phyloP scores from a whole-genome alignment of 2,797 vertebrate species.

The Smutsia gigantea region DNA sequence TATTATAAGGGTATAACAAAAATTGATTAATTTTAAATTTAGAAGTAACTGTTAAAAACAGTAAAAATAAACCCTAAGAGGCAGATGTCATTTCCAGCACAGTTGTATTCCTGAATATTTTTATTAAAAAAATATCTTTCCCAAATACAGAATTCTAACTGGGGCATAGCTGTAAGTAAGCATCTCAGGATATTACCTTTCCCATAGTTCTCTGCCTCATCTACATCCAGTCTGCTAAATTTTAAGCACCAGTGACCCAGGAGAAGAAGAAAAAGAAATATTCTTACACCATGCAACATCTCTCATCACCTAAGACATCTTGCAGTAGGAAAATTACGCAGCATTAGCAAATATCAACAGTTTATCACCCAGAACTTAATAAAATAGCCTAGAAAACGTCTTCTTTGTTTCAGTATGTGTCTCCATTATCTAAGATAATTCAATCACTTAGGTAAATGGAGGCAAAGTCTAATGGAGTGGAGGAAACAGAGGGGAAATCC shows the following conservation, averaged over 20 bases:
- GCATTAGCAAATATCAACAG: conserved; percentile 38
- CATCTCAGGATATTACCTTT: neutral
- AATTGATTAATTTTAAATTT: conserved; percentile 15
- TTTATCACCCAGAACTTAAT: neutral
- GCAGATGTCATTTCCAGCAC: neutral
- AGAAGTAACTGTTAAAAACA: conserved; percentile 41
- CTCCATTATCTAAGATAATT: neutral
- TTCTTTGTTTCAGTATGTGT: neutral
- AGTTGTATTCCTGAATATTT: neutral
- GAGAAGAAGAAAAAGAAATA: neutral
- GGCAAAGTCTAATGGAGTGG: neutral
- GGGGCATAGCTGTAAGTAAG: neutral
- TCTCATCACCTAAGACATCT: conserved; percentile 17
- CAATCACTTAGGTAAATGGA: conserved; percentile 8
- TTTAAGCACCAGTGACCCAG: conserved; percentile 20
- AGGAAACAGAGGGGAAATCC: neutral
- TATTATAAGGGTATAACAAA: neutral
- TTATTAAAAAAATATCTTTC: neutral
- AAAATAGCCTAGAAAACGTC: conserved; percentile 14
- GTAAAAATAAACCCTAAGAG: conserved; percentile 43
- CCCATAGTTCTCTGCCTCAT: neutral
- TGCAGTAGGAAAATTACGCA: neutral
- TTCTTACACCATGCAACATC: neutral
- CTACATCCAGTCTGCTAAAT: neutral
- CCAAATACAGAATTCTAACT: neutral